These are phyloP conservation scores for Drosophila cardini DNA, from an alignment of 1,140 invertebrate genomes.

Conservation along the genomic window DNA sequence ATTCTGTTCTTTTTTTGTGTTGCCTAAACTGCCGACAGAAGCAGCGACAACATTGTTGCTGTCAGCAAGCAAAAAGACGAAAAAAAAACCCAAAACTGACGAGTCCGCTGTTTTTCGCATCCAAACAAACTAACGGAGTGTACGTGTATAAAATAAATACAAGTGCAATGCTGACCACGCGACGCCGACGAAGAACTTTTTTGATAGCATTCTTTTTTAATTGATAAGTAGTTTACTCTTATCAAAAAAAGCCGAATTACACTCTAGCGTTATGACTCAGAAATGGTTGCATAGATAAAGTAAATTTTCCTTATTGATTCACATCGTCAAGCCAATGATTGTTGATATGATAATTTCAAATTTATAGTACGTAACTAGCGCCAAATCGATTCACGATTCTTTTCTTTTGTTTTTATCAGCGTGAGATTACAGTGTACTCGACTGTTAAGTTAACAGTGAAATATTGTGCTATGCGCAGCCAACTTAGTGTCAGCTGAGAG, in stretches of 20 bases:
- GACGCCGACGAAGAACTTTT: constrained; percentile 1
- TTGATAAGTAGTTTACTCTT: constrained; percentile 15
- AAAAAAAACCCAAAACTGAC: constrained; percentile 1
- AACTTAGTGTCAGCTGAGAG: constrained; percentile 18
- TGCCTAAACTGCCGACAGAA: neutral
- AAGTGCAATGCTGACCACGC: neutral
- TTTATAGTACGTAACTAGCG: neutral
- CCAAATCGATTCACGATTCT: neutral
- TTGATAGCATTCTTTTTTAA: constrained; percentile 1
- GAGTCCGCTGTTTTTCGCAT: constrained; percentile 22
- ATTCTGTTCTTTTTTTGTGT: neutral
- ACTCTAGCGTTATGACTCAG: constrained; percentile 8
- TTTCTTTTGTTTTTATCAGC: neutral
- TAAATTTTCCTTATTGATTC: neutral
- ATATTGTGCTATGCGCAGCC: constrained; percentile 4
- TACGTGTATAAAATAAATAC: neutral
- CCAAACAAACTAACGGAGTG: neutral
- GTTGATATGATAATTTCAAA: constrained; percentile 3
- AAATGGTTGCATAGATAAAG: constrained; percentile 12
- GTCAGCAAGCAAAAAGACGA: constrained; percentile 1
- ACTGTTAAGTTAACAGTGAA: constrained; percentile 6
- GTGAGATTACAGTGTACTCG: constrained; percentile 10
- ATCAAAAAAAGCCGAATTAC: constrained; percentile 1
- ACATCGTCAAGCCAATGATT: neutral
- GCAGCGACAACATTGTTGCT: constrained; percentile 6